Percentiles rank a stretch among this genome's conserved stretches.
Conservation (phyloP, 2,113 vertebrate species). For the Cyphomyrus discorhynchus region DNA sequence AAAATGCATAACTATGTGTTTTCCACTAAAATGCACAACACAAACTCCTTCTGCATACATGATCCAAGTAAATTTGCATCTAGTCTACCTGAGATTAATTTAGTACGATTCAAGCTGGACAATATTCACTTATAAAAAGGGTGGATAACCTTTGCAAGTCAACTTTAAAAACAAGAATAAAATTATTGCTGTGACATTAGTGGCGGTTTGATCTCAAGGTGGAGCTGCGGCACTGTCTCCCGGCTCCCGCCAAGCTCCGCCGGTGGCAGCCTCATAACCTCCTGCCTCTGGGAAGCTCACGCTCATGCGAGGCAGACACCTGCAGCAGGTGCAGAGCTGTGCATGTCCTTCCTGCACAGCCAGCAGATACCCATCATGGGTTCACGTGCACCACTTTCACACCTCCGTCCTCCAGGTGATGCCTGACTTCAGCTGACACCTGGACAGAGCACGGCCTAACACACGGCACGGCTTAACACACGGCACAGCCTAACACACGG, state of each 20-base stretch:
- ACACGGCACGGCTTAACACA: not conserved
- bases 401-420: constrained; percentile 17
- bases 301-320: not conserved
- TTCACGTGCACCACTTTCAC: not conserved
- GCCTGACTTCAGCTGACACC: constrained; percentile 30
- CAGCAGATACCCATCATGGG: not conserved
- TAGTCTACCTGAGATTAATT: not conserved
- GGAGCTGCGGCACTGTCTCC: constrained; percentile 8
- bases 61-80: not conserved
- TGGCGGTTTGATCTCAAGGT: constrained; percentile 9
- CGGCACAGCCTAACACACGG: not conserved
- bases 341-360: not conserved
- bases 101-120: not conserved
- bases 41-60: not conserved
- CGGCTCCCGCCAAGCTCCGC: not conserved
- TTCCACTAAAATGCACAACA: not conserved
- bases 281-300: not conserved
- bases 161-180: not conserved
- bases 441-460: constrained; percentile 13
- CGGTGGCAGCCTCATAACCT: not conserved
- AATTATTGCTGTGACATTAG: not conserved
- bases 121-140: not conserved
- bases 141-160: not conserved
- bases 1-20: not conserved
- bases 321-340: not conserved